These are phyloP conservation scores for Aphelenchoides avenae DNA, from an alignment of 1,140 invertebrate genomes.

Conservation along the genomic window DNA sequence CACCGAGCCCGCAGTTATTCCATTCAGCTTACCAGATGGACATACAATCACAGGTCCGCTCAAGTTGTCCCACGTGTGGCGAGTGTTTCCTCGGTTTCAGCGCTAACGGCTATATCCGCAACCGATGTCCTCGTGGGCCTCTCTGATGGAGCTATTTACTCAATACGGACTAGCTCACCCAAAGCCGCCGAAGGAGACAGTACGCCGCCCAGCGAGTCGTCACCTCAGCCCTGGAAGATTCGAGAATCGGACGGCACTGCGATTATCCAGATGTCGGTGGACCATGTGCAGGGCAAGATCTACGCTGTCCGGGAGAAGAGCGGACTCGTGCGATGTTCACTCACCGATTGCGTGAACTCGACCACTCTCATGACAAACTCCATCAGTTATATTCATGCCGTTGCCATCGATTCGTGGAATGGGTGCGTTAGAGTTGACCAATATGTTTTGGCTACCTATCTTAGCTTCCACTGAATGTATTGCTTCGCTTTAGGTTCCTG, in stretches of 20 bases:
- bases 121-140: conserved; percentile 31
- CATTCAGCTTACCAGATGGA: conserved; percentile 18
- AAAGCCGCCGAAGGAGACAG: conserved; percentile 5
- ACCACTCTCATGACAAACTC: conserved; percentile 23
- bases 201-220: too few relatives aligned
- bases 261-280: conserved; percentile 39
- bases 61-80: background rate
- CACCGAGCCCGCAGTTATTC: conserved; percentile 26
- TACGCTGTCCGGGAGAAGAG: conserved; percentile 40
- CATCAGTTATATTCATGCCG: conserved; percentile 26
- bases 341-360: conserved; percentile 25
- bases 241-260: conserved; percentile 33
- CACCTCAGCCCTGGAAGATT: conserved; percentile 15
- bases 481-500: conserved; percentile 24
- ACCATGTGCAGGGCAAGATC: conserved; percentile 26
- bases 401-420: conserved; percentile 42
- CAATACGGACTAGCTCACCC: conserved; percentile 1
- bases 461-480: background rate
- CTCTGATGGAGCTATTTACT: conserved; percentile 37
- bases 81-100: conserved; percentile 11
- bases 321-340: conserved; percentile 30
- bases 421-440: conserved; percentile 12
- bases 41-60: conserved; percentile 31
- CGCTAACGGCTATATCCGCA: conserved; percentile 17
- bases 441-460: background rate